A percentile compares a stretch with the other conserved stretches of the same genome.
Conservation (phyloP, 2,797 vertebrate species). For the Megalops cyprinoides region DNA sequence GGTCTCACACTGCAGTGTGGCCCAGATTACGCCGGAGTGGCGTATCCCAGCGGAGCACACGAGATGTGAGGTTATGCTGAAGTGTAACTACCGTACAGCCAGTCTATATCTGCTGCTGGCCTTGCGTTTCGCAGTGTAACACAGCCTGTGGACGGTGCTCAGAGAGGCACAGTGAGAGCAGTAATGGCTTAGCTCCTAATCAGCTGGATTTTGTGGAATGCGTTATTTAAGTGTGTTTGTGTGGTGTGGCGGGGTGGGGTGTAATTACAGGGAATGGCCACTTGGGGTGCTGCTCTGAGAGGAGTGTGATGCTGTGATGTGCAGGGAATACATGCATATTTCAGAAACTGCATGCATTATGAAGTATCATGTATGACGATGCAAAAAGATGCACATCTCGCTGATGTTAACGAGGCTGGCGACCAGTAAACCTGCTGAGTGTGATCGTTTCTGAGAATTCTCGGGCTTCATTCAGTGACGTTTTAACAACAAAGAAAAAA, state of each 20-base stretch:
- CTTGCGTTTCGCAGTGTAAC: conserved; percentile 44
- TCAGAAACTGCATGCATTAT: not conserved
- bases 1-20: not conserved
- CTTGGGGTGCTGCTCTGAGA: too few species aligned
- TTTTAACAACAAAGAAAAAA: not conserved
- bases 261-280: too few species aligned
- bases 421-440: not conserved
- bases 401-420: not conserved
- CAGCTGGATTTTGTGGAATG: conserved; percentile 42
- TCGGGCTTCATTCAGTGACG: conserved; percentile 9
- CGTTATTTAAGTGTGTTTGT: not conserved
- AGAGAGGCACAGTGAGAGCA: too few species aligned
- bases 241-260: not conserved
- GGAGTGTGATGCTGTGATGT: too few species aligned
- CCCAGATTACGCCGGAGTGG: not conserved
- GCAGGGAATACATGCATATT: too few species aligned
- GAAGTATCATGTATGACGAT: not conserved
- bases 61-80: conserved; percentile 63
- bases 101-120: conserved; percentile 70
- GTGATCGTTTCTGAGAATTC: not conserved
- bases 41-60: conserved; percentile 45
- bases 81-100: conserved; percentile 58
- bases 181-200: conserved; percentile 34
- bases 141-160: too few species aligned
- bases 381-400: too few species aligned